Base-by-base conservation (phyloP, 2,888 invertebrate genomes). In the Synanthedon andrenaeformis region DNA sequence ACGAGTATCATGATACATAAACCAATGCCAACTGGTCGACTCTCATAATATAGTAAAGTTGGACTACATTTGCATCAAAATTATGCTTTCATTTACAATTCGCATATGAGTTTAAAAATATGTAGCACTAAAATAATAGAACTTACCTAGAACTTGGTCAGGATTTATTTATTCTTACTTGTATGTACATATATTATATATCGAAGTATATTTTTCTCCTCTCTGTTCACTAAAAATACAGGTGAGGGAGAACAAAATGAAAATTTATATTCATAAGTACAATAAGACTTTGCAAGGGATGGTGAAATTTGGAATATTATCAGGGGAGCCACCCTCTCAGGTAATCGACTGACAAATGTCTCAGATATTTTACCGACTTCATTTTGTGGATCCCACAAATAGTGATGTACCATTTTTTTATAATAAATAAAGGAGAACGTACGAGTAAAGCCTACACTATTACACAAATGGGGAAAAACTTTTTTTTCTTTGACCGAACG, bases 341-440 rank as follows among this genome's bases (percentile, higher is more conserved):
- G 85, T 87, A 87, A 86, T 86, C 82, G 82, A 76, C 83, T 85
- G 84, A 86, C 82, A 85, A 86, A 86, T 83, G 84, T 83, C 78
- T 82, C 59, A 79, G 79, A 85, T 85, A 82, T 84, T 84, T 82
- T 76, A 79, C 80, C 74, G 75, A 83, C 82, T 85, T 85, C 82
- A 86, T 86, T 82, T 80, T 66, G 75, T 67, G 72, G 72, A 75
- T 78, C 66, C 65, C 69, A 59, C 61, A 64, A 69, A 70, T 72
- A 71, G 69, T 69, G 65, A 64, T 65, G 64, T 54, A 49, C 56
- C 23, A 23, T 23, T 19, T 49, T 49, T 49, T 49, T 14, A 13
- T 14, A n/a, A 45, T 45, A 45, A 45, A 45, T 45, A 45, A 45
- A 45, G 13, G 13, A 45, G 45, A 14, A 45, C 8, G 14, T 35